phyloP scores from a whole-genome alignment of 2,113 vertebrate genomes.

The Climacteris rufus region DNA sequence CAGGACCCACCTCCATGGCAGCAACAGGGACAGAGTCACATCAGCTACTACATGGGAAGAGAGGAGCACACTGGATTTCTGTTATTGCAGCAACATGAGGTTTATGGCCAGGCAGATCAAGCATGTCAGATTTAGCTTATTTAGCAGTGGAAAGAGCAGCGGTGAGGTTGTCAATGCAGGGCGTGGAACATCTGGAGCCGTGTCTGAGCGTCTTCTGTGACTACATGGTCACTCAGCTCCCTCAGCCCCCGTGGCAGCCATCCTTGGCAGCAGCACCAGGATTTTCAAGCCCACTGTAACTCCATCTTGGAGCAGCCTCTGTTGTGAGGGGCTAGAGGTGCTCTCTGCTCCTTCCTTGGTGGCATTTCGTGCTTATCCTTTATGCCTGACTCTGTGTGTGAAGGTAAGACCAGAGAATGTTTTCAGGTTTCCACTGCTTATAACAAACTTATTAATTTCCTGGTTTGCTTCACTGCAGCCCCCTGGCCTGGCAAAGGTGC shows the following conservation, averaged over 20 bases:
- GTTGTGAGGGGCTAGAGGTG: rapidly evolving
- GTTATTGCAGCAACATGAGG: background rate
- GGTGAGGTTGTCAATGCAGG: background rate
- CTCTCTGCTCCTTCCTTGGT: background rate
- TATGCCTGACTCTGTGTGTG: rapidly evolving
- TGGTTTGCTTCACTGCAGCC: background rate
- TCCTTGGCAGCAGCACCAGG: background rate
- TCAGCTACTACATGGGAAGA: background rate
- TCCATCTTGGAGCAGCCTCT: background rate
- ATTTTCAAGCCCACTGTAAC: background rate
- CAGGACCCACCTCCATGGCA: background rate
- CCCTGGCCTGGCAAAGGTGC: background rate
- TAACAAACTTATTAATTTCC: background rate
- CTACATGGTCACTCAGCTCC: background rate
- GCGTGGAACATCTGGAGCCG: background rate
- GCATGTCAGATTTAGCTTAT: background rate
- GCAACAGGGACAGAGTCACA: background rate
- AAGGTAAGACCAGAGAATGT: background rate
- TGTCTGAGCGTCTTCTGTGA: background rate
- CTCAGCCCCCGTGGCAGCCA: rapidly evolving
- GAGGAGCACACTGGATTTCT: background rate
- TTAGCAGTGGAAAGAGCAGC: background rate
- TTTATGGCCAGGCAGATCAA: background rate
- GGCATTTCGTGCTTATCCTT: background rate
- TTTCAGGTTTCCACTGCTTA: background rate